Conservation (phyloP, 2,797 vertebrate genomes). For the Mus spretus region DNA sequence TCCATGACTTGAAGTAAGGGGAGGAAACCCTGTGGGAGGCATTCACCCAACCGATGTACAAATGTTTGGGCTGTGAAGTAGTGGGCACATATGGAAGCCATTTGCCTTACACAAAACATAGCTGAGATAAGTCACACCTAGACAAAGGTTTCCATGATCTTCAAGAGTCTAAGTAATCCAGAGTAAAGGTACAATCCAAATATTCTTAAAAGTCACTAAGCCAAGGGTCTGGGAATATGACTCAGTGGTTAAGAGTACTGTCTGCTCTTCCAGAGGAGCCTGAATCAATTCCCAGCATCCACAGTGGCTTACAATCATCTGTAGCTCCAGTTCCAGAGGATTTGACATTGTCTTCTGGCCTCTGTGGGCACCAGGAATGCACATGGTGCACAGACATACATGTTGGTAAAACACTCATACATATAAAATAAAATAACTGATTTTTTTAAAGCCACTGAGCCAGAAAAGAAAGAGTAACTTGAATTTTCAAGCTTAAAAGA, state of each 20-base stretch:
- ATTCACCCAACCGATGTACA: constrained; percentile 47
- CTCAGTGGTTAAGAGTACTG: not conserved
- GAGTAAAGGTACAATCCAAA: not conserved
- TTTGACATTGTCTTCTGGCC: not conserved
- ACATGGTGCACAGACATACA: not conserved
- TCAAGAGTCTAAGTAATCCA: constrained; percentile 36
- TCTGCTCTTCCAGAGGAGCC: not conserved
- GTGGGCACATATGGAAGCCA: constrained; percentile 69
- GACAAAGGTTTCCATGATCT: constrained; percentile 30
- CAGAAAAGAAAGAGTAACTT: not conserved
- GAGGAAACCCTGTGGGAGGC: constrained; percentile 58
- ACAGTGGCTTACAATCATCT: not conserved
- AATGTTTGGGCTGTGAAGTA: constrained; percentile 65
- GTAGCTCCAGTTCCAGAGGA: not conserved
- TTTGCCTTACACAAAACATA: constrained; percentile 72
- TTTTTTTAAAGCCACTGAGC: not conserved
- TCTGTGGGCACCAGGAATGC: not conserved
- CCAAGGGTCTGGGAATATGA: not conserved
- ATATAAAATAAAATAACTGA: not conserved
- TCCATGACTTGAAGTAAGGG: constrained; percentile 56
- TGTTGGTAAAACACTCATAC: not conserved
- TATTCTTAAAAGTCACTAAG: not conserved
- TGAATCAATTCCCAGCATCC: not conserved
- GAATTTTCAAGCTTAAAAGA: not conserved
- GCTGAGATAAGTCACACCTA: constrained; percentile 77